phyloP scores from a whole-genome alignment of 2,113 vertebrate species.

The Lepidothrix coronata region DNA sequence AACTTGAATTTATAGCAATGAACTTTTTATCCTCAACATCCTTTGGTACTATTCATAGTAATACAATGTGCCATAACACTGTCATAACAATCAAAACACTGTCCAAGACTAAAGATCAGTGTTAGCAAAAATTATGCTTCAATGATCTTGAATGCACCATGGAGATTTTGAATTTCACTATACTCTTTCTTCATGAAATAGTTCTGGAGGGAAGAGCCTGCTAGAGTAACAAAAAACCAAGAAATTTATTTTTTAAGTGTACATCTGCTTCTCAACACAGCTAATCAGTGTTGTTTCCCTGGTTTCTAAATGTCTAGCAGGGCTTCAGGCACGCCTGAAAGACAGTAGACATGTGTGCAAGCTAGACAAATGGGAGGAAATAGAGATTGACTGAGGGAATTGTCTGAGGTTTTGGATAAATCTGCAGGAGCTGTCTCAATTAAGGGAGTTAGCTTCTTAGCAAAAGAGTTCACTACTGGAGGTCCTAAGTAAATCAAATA shows the following conservation, averaged over 20 bases:
- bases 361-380: neutral
- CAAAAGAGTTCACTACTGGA: neutral
- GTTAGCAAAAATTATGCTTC: neutral
- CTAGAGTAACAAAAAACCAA: neutral
- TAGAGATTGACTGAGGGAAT: neutral
- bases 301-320: neutral
- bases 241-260: neutral
- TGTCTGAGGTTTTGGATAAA: conserved; percentile 13
- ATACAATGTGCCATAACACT: neutral
- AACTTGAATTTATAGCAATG: neutral
- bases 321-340: neutral
- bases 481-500: neutral
- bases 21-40: neutral
- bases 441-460: neutral
- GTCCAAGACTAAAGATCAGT: neutral
- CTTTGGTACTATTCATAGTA: neutral
- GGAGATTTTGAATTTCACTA: neutral
- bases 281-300: neutral
- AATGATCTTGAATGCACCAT: neutral
- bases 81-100: neutral
- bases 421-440: neutral
- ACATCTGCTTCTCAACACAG: neutral
- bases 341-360: neutral
- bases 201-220: neutral
- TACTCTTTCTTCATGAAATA: neutral